phyloP scores from a whole-genome alignment of 2,797 vertebrate genomes.

The Paedocypris micromegethes region DNA sequence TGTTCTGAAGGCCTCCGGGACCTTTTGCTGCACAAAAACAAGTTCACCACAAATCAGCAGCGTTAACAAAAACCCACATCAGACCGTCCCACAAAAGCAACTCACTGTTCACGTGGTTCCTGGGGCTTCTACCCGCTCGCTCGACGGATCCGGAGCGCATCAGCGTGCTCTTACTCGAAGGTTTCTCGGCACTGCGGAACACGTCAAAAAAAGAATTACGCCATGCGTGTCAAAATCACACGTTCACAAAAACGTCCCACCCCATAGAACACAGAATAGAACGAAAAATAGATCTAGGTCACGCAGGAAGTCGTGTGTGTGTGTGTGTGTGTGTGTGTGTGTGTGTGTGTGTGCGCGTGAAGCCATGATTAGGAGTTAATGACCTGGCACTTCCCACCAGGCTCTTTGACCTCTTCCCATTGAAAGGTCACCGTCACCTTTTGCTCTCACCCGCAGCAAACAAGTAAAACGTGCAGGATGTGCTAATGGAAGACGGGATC shows the following conservation, averaged over 20 bases:
- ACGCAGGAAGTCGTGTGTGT: conserved; percentile 19
- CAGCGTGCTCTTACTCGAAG: conserved; percentile 72
- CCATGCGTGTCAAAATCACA: not conserved
- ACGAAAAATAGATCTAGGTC: not conserved
- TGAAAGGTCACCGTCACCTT: conserved; percentile 33
- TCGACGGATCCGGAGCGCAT: conserved; percentile 75
- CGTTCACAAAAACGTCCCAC: too few species aligned
- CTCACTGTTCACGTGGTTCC: conserved; percentile 35
- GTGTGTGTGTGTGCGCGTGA: conserved; percentile 23
- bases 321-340: conserved; percentile 24
- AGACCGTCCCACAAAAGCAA: conserved; percentile 8
- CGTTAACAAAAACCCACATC: not conserved
- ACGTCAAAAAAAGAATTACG: conserved; percentile 31
- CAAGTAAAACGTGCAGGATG: not conserved
- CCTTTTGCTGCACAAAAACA: conserved; percentile 62
- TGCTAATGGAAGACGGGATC: not conserved
- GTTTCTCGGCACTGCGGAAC: conserved; percentile 75
- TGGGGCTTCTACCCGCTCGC: conserved; percentile 69
- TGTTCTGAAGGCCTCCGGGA: conserved; percentile 69
- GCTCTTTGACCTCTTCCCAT: conserved; percentile 30
- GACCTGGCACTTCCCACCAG: conserved; percentile 28
- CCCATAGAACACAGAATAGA: too few species aligned
- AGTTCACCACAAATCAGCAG: conserved; percentile 56
- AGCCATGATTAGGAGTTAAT: conserved; percentile 33
- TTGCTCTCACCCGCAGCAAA: conserved; percentile 8